A percentile compares a stretch with the other conserved stretches of the same genome.
These are phyloP conservation scores for Craterocephalus amniculus DNA, from an alignment of 2,797 vertebrate genomes.

Conservation along the genomic window DNA sequence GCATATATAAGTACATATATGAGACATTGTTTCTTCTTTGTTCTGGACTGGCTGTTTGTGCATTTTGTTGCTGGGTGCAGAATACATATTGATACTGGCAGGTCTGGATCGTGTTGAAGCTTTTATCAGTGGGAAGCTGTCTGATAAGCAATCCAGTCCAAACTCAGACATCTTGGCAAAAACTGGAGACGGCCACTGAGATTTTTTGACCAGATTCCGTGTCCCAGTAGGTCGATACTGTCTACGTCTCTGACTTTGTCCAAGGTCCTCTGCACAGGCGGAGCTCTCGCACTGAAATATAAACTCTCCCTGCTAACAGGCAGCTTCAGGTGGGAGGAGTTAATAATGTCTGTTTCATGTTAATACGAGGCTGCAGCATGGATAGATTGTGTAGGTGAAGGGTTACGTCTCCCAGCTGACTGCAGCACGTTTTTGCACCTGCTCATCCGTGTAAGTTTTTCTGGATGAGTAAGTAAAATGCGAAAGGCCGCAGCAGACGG, in stretches of 20 bases:
- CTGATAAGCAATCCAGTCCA: conserved; percentile 32
- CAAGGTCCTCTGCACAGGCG: conserved; percentile 37
- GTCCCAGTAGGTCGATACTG: conserved; percentile 45
- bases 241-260: conserved; percentile 32
- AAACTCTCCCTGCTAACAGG: neutral
- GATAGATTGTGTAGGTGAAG: neutral
- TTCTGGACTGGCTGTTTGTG: neutral
- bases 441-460: conserved; percentile 27
- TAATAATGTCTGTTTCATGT: neutral
- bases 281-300: neutral
- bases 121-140: conserved; percentile 29
- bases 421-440: conserved; percentile 24
- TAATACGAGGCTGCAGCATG: conserved; percentile 1
- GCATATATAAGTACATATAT: no score
- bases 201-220: conserved; percentile 37
- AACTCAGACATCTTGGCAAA: conserved; percentile 24
- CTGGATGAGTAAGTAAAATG: conserved; percentile 37
- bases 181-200: conserved; percentile 30
- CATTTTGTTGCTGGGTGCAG: neutral
- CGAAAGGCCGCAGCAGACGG: conserved; percentile 29
- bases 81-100: neutral
- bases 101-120: conserved; percentile 4
- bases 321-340: neutral
- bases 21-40: neutral
- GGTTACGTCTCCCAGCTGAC: neutral